Conservation (phyloP, 2,888 invertebrate genomes). For the Trissonchulus sp. region DNA sequence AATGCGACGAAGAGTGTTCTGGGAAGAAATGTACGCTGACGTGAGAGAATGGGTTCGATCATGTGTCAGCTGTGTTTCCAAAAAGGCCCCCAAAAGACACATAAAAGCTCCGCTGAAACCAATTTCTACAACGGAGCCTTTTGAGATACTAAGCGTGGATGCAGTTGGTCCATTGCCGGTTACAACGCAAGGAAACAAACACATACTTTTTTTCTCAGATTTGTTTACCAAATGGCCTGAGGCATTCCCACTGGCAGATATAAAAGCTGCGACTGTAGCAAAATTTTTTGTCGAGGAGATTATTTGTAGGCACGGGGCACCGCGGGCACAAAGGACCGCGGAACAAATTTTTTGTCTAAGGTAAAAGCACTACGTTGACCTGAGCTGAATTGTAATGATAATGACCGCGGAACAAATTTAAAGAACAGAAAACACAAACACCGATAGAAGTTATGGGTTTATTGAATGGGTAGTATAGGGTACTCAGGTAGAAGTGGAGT, state of each 20-base stretch:
- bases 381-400: no score
- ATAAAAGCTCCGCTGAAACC: slow-evolving; percentile 29
- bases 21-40: no score
- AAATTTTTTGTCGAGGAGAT: slow-evolving; percentile 35
- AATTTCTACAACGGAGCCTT: slow-evolving; percentile 33
- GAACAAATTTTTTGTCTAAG: slow-evolving; percentile 35
- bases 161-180: slow-evolving; percentile 38
- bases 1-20: no score
- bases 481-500: no score
- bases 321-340: slow-evolving; percentile 37
- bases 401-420: no score
- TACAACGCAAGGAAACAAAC: slow-evolving; percentile 34
- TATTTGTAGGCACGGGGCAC: slow-evolving; percentile 34
- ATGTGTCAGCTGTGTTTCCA: slow-evolving; percentile 35
- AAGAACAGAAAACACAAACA: no score
- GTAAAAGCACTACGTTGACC: no score
- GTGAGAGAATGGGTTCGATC: slow-evolving; percentile 28
- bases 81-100: slow-evolving; percentile 26
- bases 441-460: no score
- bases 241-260: slow-evolving; percentile 43
- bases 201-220: slow-evolving; percentile 36
- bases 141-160: slow-evolving; percentile 39
- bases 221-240: slow-evolving; percentile 36
- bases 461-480: no score
- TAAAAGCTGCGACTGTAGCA: slow-evolving; percentile 44